These are phyloP conservation scores for Entomobrya proxima DNA, from an alignment of 2,888 invertebrate genomes.

Conservation along the genomic window DNA sequence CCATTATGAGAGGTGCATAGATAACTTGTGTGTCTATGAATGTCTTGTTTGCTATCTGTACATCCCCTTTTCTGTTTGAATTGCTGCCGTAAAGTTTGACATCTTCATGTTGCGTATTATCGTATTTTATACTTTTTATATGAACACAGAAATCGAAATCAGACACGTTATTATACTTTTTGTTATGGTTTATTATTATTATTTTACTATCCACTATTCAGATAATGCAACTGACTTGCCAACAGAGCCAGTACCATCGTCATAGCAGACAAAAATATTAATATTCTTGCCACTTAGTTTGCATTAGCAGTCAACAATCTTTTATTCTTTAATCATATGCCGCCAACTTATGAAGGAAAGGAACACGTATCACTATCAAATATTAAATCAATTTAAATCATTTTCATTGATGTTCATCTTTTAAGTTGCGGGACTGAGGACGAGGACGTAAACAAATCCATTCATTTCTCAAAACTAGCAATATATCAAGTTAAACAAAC, in stretches of 20 bases:
- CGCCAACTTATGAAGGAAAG: too few relatives aligned
- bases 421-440: background rate
- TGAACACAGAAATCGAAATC: slow-evolving; percentile 15
- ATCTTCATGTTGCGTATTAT: slow-evolving; percentile 38
- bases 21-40: background rate
- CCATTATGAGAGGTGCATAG: background rate
- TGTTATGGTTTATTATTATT: slow-evolving; percentile 32
- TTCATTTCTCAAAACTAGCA: background rate
- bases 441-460: background rate
- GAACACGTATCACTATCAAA: background rate
- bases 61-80: background rate
- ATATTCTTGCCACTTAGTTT: too few relatives aligned
- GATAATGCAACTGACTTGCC: slow-evolving; percentile 19
- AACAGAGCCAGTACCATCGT: background rate
- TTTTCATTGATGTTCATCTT: background rate
- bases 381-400: background rate
- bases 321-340: too few relatives aligned
- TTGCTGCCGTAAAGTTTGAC: slow-evolving; percentile 22
- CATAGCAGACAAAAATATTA: background rate
- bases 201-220: too few relatives aligned
- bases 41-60: background rate
- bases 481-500: background rate
- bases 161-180: slow-evolving; percentile 20
- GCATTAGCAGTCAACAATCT: too few relatives aligned
- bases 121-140: background rate